These are phyloP conservation scores for Apamea sordens DNA, from an alignment of 2,888 invertebrate genomes.

Conservation along the genomic window DNA sequence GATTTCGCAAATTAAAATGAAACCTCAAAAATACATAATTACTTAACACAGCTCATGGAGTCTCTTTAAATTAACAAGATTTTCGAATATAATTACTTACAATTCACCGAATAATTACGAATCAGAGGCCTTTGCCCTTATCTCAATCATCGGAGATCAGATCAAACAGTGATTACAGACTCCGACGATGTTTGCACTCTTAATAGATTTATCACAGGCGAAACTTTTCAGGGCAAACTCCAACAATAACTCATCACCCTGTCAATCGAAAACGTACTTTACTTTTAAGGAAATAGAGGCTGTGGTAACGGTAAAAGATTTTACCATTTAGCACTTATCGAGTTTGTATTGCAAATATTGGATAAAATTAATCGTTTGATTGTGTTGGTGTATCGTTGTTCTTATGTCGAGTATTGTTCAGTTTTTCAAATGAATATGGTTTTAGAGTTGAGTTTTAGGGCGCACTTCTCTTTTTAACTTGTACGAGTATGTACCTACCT, in stretches of 20 bases:
- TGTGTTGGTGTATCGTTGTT: conserved; percentile 43
- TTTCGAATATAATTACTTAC: conserved; percentile 23
- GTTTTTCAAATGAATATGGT: background rate
- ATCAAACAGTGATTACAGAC: conserved; percentile 64
- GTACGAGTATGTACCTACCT: background rate
- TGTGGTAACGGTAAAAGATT: background rate
- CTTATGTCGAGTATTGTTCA: conserved; percentile 1
- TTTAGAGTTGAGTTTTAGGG: background rate
- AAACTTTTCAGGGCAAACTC: conserved; percentile 55
- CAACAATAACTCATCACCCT: background rate
- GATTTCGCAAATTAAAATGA: background rate
- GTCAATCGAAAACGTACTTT: conserved; percentile 28
- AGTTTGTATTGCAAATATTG: conserved; percentile 47
- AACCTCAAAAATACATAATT: background rate
- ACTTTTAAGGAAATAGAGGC: background rate
- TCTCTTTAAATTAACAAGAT: conserved; percentile 23
- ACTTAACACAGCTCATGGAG: conserved; percentile 3
- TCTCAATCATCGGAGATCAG: conserved; percentile 50
- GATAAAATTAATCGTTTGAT: conserved; percentile 54
- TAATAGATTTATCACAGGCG: conserved; percentile 62
- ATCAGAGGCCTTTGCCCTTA: conserved; percentile 28
- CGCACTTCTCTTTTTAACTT: background rate
- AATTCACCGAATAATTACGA: conserved; percentile 22
- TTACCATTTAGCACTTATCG: conserved; percentile 27
- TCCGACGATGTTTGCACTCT: conserved; percentile 54